Conservation (phyloP, 2,888 invertebrate genomes). For the Ichneumoninae sp. region DNA sequence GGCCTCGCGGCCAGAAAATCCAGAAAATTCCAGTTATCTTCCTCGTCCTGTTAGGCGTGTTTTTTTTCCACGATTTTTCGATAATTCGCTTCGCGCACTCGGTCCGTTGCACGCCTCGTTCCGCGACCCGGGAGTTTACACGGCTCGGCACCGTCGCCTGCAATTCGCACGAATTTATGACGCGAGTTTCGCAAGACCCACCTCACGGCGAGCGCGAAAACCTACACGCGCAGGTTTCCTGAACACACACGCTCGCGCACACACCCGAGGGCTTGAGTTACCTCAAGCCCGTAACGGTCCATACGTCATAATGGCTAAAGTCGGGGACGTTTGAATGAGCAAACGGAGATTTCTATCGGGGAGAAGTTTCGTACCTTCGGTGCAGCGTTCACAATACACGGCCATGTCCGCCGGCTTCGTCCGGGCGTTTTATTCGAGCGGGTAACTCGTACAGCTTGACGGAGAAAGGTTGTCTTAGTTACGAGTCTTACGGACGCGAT, state of each 20-base stretch:
- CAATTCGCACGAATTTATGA: conserved; percentile 53
- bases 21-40: conserved; percentile 19
- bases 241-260: background rate
- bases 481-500: conserved; percentile 42
- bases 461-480: conserved; percentile 54
- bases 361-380: conserved; percentile 36
- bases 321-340: conserved; percentile 46
- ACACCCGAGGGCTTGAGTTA: conserved; percentile 39
- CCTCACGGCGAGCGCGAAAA: conserved; percentile 41
- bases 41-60: background rate
- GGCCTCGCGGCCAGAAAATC: background rate
- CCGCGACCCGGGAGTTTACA: background rate
- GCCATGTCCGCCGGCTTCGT: background rate
- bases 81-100: background rate
- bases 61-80: background rate
- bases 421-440: conserved; percentile 1
- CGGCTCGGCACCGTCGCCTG: conserved; percentile 12
- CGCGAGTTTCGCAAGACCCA: conserved; percentile 52
- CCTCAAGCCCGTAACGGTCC: conserved; percentile 49
- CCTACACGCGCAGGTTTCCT: background rate
- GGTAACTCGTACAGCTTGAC: background rate
- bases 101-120: background rate
- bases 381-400: background rate
- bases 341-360: conserved; percentile 57
- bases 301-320: conserved; percentile 55